phyloP scores from a whole-genome alignment of 2,888 invertebrate species.

The Drosophila siamana region DNA sequence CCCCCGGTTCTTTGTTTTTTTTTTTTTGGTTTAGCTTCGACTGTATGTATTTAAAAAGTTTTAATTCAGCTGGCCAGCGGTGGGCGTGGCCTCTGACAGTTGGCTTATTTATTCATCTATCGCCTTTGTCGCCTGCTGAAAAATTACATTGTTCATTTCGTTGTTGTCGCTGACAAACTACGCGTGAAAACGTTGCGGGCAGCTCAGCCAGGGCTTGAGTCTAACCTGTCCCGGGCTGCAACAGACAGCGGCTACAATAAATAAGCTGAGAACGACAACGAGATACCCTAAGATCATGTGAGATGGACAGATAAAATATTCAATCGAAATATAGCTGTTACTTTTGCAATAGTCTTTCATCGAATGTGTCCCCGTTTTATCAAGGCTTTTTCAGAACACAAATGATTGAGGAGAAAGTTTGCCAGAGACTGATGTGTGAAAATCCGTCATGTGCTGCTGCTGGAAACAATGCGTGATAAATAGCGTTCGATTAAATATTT shows the following conservation, averaged over 20 bases:
- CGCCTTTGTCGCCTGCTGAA: conserved; percentile 39
- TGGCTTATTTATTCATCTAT: conserved; percentile 67
- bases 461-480: background rate
- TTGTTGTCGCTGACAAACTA: conserved; percentile 23
- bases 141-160: conserved; percentile 46
- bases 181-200: conserved; percentile 22
- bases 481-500: background rate
- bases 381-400: background rate
- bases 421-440: background rate
- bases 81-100: conserved; percentile 52
- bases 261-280: background rate
- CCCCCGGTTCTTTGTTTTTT: no score
- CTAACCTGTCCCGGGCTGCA: conserved; percentile 4
- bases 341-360: no score
- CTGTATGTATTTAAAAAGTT: conserved; percentile 52
- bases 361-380: no score
- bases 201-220: background rate
- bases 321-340: no score
- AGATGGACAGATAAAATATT: no score
- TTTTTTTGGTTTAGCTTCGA: conserved; percentile 27
- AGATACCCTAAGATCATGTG: background rate
- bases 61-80: conserved; percentile 34
- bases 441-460: background rate
- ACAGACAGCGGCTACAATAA: background rate
- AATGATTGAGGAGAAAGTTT: background rate